A percentile compares a stretch with the other conserved stretches of the same genome.
phyloP scores from a whole-genome alignment of 2,113 vertebrate species.

The Myotis davidii region DNA sequence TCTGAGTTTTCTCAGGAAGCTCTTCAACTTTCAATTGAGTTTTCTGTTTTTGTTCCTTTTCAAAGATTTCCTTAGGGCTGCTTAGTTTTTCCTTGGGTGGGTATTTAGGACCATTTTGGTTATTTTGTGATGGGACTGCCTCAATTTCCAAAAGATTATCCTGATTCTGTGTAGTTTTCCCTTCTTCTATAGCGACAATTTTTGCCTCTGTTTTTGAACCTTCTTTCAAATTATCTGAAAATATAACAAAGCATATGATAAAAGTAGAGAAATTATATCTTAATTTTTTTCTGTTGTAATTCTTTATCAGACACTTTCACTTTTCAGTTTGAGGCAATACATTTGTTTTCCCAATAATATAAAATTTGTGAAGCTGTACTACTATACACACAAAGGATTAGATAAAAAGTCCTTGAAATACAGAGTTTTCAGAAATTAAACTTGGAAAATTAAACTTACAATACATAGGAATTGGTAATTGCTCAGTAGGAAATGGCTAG shows the following conservation, averaged over 20 bases:
- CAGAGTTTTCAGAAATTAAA: not conserved
- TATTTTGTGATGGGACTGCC: not conserved
- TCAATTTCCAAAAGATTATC: not conserved
- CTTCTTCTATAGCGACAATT: not conserved
- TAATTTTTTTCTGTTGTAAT: not conserved
- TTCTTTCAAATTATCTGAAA: constrained; percentile 48
- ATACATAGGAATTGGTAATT: not conserved
- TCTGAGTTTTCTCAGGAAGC: not conserved
- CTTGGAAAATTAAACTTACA: not conserved
- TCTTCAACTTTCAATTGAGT: not conserved
- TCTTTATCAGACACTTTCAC: not conserved
- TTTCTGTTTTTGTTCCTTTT: not conserved
- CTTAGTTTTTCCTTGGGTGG: not conserved
- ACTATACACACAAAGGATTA: not conserved
- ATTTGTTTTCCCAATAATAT: not conserved
- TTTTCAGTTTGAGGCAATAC: not conserved
- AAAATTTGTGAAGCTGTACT: not conserved
- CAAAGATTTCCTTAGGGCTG: not conserved
- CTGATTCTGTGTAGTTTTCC: not conserved
- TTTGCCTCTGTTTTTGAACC: not conserved
- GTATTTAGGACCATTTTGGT: not conserved
- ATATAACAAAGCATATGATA: not conserved
- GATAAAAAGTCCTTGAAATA: not conserved
- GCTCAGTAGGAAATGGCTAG: not conserved
- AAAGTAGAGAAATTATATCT: not conserved